phyloP scores from a whole-genome alignment of 2,797 vertebrate genomes.

The Anguilla obscura region DNA sequence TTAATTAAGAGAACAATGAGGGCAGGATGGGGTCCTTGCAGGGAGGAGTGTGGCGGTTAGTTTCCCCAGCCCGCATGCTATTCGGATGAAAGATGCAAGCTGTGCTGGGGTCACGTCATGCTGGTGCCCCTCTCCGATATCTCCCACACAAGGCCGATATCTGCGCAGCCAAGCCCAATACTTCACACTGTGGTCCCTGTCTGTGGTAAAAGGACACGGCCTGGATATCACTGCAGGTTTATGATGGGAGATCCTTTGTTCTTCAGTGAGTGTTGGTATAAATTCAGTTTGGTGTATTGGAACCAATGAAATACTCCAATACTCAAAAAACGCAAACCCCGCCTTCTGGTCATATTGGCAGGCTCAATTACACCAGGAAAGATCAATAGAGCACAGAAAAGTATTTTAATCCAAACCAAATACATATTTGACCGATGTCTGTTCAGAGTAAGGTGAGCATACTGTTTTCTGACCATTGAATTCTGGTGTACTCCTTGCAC shows the following conservation, averaged over 20 bases:
- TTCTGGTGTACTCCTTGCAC: not conserved
- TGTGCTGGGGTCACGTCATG: constrained; percentile 3
- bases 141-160: not conserved
- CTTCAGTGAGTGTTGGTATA: not conserved
- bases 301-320: no score
- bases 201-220: not conserved
- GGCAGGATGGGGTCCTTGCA: not conserved
- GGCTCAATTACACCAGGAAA: no score
- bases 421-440: no score
- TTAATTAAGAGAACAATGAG: constrained; percentile 45
- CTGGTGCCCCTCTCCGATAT: constrained; percentile 25
- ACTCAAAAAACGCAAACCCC: no score
- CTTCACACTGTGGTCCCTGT: constrained; percentile 4
- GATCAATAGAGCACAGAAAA: no score
- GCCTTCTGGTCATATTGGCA: no score
- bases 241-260: not conserved
- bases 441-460: not conserved
- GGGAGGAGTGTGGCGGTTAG: not conserved
- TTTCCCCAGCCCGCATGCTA: not conserved
- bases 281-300: no score
- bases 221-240: not conserved
- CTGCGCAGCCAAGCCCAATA: not conserved
- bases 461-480: not conserved
- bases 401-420: no score
- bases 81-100: not conserved